Base-by-base conservation (phyloP, 2,113 vertebrate species). In the Leucopsar rothschildi region DNA sequence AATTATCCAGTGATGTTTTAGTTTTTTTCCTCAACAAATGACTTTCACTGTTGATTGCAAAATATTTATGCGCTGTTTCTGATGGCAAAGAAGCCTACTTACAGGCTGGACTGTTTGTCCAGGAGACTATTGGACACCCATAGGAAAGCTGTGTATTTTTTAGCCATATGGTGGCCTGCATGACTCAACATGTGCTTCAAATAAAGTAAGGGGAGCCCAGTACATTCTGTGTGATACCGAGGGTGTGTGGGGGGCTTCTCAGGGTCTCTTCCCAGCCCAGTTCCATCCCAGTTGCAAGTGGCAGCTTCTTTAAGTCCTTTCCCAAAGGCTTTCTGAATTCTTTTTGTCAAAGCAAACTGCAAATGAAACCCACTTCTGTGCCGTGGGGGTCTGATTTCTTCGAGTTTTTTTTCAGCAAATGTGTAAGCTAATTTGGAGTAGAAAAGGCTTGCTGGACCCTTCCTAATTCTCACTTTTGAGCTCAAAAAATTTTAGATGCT, bases 201-300 rank as follows among this genome's bases (percentile, higher is more conserved):
- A 24, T 68, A 49, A 82, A 64, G 47, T 11, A 4, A 1, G 10
- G 31, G 31, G 16, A 76, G 6, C 27, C 45, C 12, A 33, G 19
- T 27, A 37, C 7, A 2, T 68, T 37, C 28, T 1, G 0, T n/a
- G 24, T 71, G 28, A n/a, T 61, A 37, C 10, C 10, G 19, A 31
- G 40, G 44, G 5, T 3, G 5, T 6, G 9, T 0, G 27, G 0
- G 29, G 10, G 0, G 1, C 12, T 79, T 79, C 40, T 82, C 4
- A 3, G 27, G 5, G 18, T 49, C 15, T 45, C n/a, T 65, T 24
- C 11, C 16, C 12, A 72, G 15, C 28, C 14, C 40, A 60, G 66
- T 23, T 73, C 50, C 35, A 61, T 21, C 8, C 5, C n/a, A 44
- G 45, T 8, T 88, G 37, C 45, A 73, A 80, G 29, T n/a, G 49